These are phyloP conservation scores for Phataginus tetradactyla DNA, from an alignment of 2,797 vertebrate species.

Conservation along the genomic window DNA sequence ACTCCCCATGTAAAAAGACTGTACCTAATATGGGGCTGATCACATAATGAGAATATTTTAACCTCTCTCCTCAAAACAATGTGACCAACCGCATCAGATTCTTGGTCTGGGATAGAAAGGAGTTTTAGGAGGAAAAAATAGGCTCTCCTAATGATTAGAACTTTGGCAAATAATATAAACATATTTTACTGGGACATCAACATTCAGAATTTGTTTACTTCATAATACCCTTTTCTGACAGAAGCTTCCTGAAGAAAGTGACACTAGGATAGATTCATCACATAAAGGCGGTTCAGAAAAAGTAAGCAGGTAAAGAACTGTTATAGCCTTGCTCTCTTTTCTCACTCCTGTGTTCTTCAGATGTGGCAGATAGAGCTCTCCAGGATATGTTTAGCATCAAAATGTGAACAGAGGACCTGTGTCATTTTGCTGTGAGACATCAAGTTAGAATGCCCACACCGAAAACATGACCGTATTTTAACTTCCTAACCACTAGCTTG, in stretches of 20 bases:
- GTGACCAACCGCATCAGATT: neutral
- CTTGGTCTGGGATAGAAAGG: neutral
- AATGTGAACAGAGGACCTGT: neutral
- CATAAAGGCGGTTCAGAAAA: neutral
- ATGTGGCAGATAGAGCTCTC: neutral
- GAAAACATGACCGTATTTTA: neutral
- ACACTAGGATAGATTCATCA: neutral
- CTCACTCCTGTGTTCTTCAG: neutral
- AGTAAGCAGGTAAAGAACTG: neutral
- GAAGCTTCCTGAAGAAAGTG: neutral
- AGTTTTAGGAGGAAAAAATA: neutral
- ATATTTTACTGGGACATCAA: neutral
- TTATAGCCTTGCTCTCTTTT: neutral
- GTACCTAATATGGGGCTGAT: neutral
- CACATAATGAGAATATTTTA: neutral
- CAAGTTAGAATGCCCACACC: neutral
- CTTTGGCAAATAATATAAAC: neutral
- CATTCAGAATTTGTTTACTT: neutral
- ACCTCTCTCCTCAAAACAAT: neutral
- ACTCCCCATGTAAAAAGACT: neutral
- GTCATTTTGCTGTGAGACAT: neutral
- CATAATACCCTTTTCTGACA: conserved; percentile 1
- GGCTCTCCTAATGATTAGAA: neutral
- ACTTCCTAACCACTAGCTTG: neutral
- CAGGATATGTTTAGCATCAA: neutral